A percentile compares a stretch with the other conserved stretches of the same genome.
Conservation (phyloP, 2,797 vertebrate genomes). For the Dendrocincla fuliginosa region DNA sequence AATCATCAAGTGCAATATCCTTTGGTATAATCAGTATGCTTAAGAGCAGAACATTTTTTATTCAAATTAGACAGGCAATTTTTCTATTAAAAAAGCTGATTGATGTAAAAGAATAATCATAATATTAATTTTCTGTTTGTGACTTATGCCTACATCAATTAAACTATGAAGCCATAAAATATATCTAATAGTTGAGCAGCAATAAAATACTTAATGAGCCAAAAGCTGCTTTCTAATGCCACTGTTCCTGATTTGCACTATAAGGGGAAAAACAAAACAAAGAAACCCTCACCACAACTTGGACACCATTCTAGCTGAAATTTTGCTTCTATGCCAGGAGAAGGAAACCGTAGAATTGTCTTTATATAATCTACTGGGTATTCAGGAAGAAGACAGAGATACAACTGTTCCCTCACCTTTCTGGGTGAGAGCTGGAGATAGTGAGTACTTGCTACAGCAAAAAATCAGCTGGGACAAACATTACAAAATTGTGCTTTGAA, state of each 20-base stretch:
- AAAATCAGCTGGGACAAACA: background rate
- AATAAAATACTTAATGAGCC: background rate
- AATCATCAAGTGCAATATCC: background rate
- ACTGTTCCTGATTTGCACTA: background rate
- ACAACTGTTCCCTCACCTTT: background rate
- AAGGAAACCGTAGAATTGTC: background rate
- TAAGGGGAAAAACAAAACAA: background rate
- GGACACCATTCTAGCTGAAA: background rate
- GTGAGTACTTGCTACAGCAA: background rate
- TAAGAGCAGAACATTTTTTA: background rate
- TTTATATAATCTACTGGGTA: rapidly evolving
- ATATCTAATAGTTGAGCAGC: background rate
- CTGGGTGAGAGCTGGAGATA: background rate
- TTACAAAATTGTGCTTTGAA: background rate
- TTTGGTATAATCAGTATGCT: background rate
- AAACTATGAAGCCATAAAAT: conserved; percentile 1
- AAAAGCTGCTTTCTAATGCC: background rate
- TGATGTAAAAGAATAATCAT: conserved; percentile 8
- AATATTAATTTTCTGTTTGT: conserved; percentile 16
- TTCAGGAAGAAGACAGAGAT: background rate
- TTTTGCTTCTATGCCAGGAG: background rate
- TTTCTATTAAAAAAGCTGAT: background rate
- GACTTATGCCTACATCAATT: background rate
- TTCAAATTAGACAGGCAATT: background rate
- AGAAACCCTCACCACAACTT: background rate